Evolutionary conservation across 1,140 invertebrate genomes (phyloP).

Genomic region (Apocrypta bakeri): DNA sequence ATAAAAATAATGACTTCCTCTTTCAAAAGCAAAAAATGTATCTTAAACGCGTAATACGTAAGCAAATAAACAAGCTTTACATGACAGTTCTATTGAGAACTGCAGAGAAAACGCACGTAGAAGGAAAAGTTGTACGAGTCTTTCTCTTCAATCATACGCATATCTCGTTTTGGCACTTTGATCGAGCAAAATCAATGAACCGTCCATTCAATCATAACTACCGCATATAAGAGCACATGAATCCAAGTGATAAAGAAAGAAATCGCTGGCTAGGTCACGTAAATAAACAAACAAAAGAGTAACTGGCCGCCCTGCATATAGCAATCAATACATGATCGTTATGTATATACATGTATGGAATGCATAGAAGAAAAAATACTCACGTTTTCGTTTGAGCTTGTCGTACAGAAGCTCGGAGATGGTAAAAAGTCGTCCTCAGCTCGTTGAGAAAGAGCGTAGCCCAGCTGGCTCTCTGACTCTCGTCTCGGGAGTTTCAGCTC

Average conservation of each 20-base stretch:
- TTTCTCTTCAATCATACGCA: no score
- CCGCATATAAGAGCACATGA: not conserved
- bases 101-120: no score
- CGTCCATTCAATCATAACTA: not conserved
- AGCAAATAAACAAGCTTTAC: not conserved
- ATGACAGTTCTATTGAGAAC: no score
- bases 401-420: not conserved
- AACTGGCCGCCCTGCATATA: not conserved
- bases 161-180: no score
- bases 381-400: not conserved
- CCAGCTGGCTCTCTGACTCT: constrained; percentile 1
- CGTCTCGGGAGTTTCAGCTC: not conserved
- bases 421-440: not conserved
- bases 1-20: not conserved
- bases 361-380: not conserved
- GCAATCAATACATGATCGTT: not conserved
- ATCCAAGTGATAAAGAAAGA: not conserved
- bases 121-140: no score
- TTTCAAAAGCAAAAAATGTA: not conserved
- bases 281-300: not conserved
- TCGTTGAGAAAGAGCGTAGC: not conserved
- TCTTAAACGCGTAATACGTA: not conserved
- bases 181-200: not conserved
- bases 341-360: no score
- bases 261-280: not conserved